A percentile compares a stretch with the other conserved stretches of the same genome.
These are phyloP conservation scores for Oscheius sp. DNA, from an alignment of 2,888 invertebrate genomes.

Conservation along the genomic window DNA sequence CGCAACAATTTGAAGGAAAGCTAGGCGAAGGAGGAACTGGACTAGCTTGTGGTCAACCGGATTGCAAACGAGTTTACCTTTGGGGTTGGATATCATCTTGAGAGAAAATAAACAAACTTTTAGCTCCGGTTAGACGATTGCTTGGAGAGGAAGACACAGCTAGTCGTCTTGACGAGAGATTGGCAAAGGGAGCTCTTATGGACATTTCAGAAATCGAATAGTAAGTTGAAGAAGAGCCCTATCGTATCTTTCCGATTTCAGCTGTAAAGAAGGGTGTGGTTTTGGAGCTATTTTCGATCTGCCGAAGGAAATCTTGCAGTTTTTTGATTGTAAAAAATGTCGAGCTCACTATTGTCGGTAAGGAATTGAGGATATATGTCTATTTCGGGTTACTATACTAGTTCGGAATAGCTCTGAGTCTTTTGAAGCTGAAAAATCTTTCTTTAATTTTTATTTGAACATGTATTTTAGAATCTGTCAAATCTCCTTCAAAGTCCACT, in stretches of 20 bases:
- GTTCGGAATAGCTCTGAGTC: no score
- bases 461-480: constrained; percentile 2
- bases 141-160: not conserved
- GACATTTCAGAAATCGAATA: constrained; percentile 12
- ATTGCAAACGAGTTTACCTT: not conserved
- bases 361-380: no score
- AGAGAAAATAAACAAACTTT: not conserved
- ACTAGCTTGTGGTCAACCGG: not conserved
- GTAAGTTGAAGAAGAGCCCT: not conserved
- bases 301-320: no score
- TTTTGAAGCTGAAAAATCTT: no score
- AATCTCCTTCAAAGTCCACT: not conserved
- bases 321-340: no score
- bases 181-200: not conserved
- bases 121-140: not conserved
- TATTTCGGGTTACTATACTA: no score
- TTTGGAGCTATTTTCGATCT: not conserved
- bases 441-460: not conserved
- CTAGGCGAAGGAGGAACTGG: not conserved
- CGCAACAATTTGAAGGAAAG: not conserved
- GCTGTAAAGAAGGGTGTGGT: not conserved
- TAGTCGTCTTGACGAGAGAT: not conserved
- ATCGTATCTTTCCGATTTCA: no score
- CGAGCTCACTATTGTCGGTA: no score
- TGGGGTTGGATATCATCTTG: no score